Percentiles rank a stretch among this genome's conserved stretches.
Conservation (phyloP, 2,888 invertebrate genomes). For the Bombyx huttoni region DNA sequence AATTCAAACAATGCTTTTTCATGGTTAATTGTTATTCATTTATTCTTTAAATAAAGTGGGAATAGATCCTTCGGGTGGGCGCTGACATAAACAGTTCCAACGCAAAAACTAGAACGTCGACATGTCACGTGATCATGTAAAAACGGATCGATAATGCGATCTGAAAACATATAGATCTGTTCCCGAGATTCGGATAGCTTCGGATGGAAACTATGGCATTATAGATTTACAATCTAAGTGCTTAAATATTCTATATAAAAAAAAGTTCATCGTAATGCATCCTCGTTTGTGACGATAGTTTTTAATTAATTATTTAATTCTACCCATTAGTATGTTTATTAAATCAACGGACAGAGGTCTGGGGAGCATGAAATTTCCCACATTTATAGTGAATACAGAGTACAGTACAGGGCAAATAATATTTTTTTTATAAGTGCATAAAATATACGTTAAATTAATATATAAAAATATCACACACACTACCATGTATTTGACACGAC, state of each 20-base stretch:
- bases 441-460: too few species aligned
- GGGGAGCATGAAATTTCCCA: too few species aligned
- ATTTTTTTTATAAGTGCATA: too few species aligned
- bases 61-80: slow-evolving; percentile 52
- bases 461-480: too few species aligned
- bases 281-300: too few species aligned
- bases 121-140: slow-evolving; percentile 27
- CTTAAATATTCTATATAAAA: background rate
- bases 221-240: background rate
- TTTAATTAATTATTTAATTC: too few species aligned
- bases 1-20: slow-evolving; percentile 62
- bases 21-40: slow-evolving; percentile 61
- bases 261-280: too few species aligned
- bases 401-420: too few species aligned
- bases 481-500: too few species aligned
- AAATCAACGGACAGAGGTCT: too few species aligned
- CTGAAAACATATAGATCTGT: background rate
- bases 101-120: slow-evolving; percentile 44
- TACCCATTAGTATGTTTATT: too few species aligned
- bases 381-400: too few species aligned
- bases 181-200: background rate
- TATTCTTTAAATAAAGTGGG: slow-evolving; percentile 63
- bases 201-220: background rate
- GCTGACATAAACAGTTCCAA: slow-evolving; percentile 54
- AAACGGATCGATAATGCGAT: background rate